A percentile compares a stretch with the other conserved stretches of the same genome.
Evolutionary conservation across 1,140 invertebrate species (phyloP).

Genomic region (Anastatus disparis): DNA sequence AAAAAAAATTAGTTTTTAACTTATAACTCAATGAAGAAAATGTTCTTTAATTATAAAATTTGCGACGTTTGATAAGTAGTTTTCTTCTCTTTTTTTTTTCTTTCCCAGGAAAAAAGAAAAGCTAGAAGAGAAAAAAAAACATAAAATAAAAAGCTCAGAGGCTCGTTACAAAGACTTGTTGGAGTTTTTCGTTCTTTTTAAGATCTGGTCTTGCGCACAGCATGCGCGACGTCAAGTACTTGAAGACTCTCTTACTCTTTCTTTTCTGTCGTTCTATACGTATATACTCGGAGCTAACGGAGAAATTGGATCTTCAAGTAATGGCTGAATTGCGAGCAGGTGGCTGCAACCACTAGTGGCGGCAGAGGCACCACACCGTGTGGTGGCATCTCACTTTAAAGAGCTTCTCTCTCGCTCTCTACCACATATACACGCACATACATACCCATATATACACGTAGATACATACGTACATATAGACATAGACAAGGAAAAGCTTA

Average conservation of each 20-base stretch:
- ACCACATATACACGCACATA: too few species aligned
- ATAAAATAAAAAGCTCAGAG: too few species aligned
- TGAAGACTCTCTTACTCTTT: neutral
- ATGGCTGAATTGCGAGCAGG: constrained; percentile 44
- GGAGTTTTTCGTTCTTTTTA: constrained; percentile 5
- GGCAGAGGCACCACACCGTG: too few species aligned
- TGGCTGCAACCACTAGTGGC: neutral
- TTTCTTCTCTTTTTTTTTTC: too few species aligned
- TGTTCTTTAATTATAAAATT: constrained; percentile 19
- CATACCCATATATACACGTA: too few species aligned
- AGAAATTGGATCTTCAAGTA: constrained; percentile 49
- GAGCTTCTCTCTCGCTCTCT: too few species aligned
- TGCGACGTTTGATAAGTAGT: neutral
- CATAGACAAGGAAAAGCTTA: too few species aligned
- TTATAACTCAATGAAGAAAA: too few species aligned
- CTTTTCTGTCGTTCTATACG: neutral
- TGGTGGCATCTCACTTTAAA: constrained; percentile 28
- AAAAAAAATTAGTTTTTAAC: too few species aligned
- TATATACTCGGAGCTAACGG: constrained; percentile 26
- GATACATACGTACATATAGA: too few species aligned
- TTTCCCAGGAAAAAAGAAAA: neutral
- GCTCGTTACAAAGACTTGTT: constrained; percentile 1
- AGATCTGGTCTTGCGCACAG: neutral
- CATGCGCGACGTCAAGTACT: constrained; percentile 6
- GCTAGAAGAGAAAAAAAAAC: too few species aligned